A percentile compares a stretch with the other conserved stretches of the same genome.
Conservation (phyloP, 2,113 vertebrate genomes). For the Pelobates fuscus region DNA sequence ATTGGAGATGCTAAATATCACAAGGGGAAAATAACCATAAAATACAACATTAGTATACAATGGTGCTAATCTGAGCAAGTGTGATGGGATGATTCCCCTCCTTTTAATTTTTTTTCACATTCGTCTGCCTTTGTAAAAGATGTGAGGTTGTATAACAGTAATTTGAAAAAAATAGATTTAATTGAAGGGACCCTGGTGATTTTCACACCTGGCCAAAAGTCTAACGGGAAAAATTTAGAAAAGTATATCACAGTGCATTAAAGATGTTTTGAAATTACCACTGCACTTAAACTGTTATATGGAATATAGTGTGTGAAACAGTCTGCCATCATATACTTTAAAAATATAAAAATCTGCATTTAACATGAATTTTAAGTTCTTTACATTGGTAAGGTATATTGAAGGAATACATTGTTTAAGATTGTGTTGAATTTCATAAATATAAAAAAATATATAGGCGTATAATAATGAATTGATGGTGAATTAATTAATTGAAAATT, state of each 20-base stretch:
- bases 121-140: no score
- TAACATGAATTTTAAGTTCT: no score
- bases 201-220: slow-evolving; percentile 22
- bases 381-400: no score
- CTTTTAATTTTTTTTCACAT: slow-evolving; percentile 61
- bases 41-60: slow-evolving; percentile 60
- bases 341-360: no score
- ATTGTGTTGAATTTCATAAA: no score
- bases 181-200: slow-evolving; percentile 7
- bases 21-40: slow-evolving; percentile 66
- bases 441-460: no score
- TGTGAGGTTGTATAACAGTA: no score
- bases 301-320: no score
- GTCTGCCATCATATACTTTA: no score
- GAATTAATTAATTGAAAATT: no score
- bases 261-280: slow-evolving; percentile 15
- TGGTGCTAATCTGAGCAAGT: slow-evolving; percentile 57
- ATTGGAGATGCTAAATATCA: slow-evolving; percentile 62
- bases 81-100: slow-evolving; percentile 53
- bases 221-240: slow-evolving; percentile 20
- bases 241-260: slow-evolving; percentile 12
- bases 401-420: no score
- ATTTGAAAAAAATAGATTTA: slow-evolving; percentile 33
- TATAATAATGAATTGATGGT: no score
- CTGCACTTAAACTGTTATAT: neutral